Base-by-base conservation (phyloP, 2,888 invertebrate genomes). In the Malthinus flaveolus region DNA sequence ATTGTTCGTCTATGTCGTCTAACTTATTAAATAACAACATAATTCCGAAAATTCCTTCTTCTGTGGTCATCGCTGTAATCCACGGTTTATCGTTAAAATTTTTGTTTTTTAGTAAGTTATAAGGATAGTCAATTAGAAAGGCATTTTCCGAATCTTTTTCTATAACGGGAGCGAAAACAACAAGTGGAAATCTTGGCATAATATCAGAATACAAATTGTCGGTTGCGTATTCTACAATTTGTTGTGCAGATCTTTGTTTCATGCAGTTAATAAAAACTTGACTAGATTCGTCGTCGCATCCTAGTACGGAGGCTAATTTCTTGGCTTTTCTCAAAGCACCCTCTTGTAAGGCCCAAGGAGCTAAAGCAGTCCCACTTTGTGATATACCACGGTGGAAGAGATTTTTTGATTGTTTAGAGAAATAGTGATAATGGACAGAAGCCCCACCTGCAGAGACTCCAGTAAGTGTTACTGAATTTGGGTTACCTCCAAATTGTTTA, bases 381-480 rank as follows among this genome's bases (percentile, higher is more conserved):
- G 89, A 87, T 45, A 86, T 84, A 12, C 85, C 88, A 12, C 82
- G 75, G 62, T 79, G 72, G 68, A 85, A 23, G 2, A 23, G 23
- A 23, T 23, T 23, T 23, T 23, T 23, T 23, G 23, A 23, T 23
- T 23, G 23, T 23, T 23, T 23, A 23, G 23, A 23, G 5, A 23
- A 23, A 23, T 23, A 23, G 23, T 23, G 23, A 23, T 3, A 23
- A 23, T 23, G 23, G 5, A 23, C 23, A 23, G 23, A 2, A 3
- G 23, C 87, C 33, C 84, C 88, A 0, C 90, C 90, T 0, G 89
- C 86, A 3, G 89, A 88, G 64, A 83, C 80, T 1, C 90, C 90
- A 0, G 84, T 74, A 1, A 89, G 70, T 0, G 87, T 85, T 13
- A 89, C 80, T 60, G 84, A 84, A 34, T 84, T 81, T 1, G 87